Evolutionary conservation across 2,888 invertebrate species (phyloP).

Genomic region (Xylophagus ater): DNA sequence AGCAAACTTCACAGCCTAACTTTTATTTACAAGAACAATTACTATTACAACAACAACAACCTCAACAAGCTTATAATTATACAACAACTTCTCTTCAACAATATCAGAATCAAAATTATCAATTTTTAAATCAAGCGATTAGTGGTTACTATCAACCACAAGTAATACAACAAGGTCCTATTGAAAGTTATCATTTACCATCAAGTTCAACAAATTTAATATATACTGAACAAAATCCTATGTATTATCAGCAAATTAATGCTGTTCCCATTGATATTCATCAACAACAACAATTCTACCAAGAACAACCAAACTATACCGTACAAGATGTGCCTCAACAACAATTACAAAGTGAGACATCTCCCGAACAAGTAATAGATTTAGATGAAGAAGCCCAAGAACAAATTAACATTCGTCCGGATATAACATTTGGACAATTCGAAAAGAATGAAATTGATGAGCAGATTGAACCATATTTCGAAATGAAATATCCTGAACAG

Average conservation of each 20-base stretch:
- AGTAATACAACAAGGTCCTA: conserved; percentile 17
- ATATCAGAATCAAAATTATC: too few relatives aligned
- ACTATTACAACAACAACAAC: conserved; percentile 17
- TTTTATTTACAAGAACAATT: conserved; percentile 31
- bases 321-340: conserved; percentile 16
- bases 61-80: conserved; percentile 12
- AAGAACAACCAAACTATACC: conserved; percentile 12
- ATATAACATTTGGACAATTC: conserved; percentile 35
- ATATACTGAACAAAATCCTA: conserved; percentile 20
- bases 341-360: conserved; percentile 17
- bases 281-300: conserved; percentile 16
- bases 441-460: conserved; percentile 32
- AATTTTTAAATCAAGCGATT: conserved; percentile 22
- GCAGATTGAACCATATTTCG: conserved; percentile 4
- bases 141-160: conserved; percentile 28
- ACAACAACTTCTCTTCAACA: too few relatives aligned
- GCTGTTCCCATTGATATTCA: conserved; percentile 16
- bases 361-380: conserved; percentile 2
- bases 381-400: conserved; percentile 23
- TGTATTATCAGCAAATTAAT: conserved; percentile 18
- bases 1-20: conserved; percentile 20
- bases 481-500: conserved; percentile 14
- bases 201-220: conserved; percentile 15
- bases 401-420: conserved; percentile 20
- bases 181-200: conserved; percentile 25